Conservation (phyloP, 2,888 invertebrate genomes). For the Stenolophus ochropezus region DNA sequence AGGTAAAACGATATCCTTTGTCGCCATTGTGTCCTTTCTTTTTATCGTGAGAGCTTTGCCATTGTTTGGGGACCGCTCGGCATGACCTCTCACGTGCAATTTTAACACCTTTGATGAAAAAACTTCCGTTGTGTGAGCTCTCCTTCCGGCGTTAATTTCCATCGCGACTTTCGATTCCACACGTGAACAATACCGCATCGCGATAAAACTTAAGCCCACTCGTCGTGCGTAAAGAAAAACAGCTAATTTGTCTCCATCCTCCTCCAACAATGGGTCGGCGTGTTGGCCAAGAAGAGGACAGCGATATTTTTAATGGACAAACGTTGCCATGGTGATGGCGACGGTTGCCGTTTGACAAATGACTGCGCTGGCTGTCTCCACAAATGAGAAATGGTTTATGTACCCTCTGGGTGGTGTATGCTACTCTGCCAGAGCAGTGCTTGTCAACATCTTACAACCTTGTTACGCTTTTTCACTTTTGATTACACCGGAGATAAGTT, state of each 20-base stretch:
- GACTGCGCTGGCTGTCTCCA: conserved; percentile 27
- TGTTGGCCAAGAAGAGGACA: not conserved
- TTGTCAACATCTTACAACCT: conserved; percentile 21
- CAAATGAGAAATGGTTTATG: conserved; percentile 49
- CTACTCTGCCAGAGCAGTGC: not conserved
- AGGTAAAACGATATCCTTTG: not conserved
- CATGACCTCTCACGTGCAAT: conserved; percentile 14
- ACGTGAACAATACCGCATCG: conserved; percentile 28
- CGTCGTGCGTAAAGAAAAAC: conserved; percentile 23
- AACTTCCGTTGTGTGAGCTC: conserved; percentile 4
- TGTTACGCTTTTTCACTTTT: conserved; percentile 1
- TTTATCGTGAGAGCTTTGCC: not conserved
- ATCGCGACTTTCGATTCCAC: conserved; percentile 30
- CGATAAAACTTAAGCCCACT: conserved; percentile 12
- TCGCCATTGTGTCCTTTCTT: not conserved
- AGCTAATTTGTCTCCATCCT: conserved; percentile 43
- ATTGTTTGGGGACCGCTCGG: conserved; percentile 8
- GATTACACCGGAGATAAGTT: not conserved
- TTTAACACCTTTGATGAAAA: conserved; percentile 25
- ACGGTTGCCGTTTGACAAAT: conserved; percentile 47
- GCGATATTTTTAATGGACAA: conserved; percentile 46
- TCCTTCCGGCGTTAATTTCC: conserved; percentile 39
- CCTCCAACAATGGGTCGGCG: conserved; percentile 13
- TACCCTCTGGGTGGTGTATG: conserved; percentile 16
- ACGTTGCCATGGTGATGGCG: conserved; percentile 33